A percentile compares a stretch with the other conserved stretches of the same genome.
These are phyloP conservation scores for Eospalax fontanierii DNA, from an alignment of 2,797 vertebrate genomes.

Conservation along the genomic window DNA sequence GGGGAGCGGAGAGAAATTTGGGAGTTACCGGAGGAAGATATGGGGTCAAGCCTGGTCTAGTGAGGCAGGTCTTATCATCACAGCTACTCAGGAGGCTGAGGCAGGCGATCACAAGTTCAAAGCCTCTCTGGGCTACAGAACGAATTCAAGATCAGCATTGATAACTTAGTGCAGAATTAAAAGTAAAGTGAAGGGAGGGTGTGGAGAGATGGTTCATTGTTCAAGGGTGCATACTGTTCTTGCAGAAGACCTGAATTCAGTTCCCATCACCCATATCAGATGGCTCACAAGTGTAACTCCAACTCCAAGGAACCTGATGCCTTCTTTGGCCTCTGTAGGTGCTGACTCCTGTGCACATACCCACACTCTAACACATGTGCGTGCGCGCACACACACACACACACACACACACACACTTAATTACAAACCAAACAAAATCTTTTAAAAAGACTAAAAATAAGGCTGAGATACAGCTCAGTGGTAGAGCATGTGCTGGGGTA, in stretches of 20 bases:
- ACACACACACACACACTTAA: background rate
- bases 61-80: background rate
- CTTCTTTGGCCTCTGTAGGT: background rate
- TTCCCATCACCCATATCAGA: background rate
- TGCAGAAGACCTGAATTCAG: background rate
- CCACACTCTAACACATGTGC: background rate
- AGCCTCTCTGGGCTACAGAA: background rate
- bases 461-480: background rate
- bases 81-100: background rate
- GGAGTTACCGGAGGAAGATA: no score
- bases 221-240: no score
- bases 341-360: background rate
- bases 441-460: background rate
- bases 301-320: background rate
- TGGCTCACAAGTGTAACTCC: background rate
- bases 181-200: background rate
- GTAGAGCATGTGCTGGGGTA: background rate
- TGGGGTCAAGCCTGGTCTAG: background rate
- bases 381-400: background rate
- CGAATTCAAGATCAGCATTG: background rate
- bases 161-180: background rate
- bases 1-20: background rate
- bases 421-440: background rate
- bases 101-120: background rate
- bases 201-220: background rate